A percentile compares a stretch with the other conserved stretches of the same genome.
These are phyloP conservation scores for Scaptomyza flava DNA, from an alignment of 2,888 invertebrate genomes.

Conservation along the genomic window DNA sequence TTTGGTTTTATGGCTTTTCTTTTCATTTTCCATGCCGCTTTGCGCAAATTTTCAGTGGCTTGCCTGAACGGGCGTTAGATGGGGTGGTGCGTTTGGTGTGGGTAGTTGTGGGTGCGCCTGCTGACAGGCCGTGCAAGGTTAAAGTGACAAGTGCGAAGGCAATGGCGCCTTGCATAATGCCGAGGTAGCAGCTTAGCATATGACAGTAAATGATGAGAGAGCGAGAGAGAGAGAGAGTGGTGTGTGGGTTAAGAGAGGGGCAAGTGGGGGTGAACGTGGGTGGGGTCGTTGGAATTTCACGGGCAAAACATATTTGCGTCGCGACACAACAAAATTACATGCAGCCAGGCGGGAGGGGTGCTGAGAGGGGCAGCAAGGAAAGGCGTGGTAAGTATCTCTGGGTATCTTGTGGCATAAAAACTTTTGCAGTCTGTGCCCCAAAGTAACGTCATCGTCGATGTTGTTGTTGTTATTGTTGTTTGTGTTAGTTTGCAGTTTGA, in stretches of 20 bases:
- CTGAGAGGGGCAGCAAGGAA: not conserved
- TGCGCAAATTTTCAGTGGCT: conserved; percentile 74
- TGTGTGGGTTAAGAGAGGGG: not conserved
- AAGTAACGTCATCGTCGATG: conserved; percentile 30
- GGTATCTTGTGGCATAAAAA: conserved; percentile 60
- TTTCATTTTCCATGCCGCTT: conserved; percentile 76
- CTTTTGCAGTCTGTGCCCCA: conserved; percentile 67
- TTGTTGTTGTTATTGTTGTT: conserved; percentile 37
- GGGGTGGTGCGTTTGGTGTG: not conserved
- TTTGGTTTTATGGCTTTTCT: conserved; percentile 79
- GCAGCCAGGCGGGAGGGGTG: conserved; percentile 41
- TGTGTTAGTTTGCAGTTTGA: conserved; percentile 69
- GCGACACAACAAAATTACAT: conserved; percentile 80
- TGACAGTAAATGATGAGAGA: not conserved
- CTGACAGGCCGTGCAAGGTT: conserved; percentile 79
- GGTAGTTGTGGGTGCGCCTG: conserved; percentile 20
- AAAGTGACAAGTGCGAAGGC: conserved; percentile 79
- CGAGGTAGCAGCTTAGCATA: conserved; percentile 57
- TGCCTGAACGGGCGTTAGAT: conserved; percentile 19
- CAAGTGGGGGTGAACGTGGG: conserved; percentile 14
- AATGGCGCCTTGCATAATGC: conserved; percentile 75
- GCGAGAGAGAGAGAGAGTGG: not conserved
- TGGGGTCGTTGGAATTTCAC: conserved; percentile 48
- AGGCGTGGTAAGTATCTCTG: conserved; percentile 45
- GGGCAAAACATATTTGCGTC: conserved; percentile 74